Percentiles rank a stretch among this genome's conserved stretches.
Evolutionary conservation across 2,888 invertebrate species (phyloP).

Genomic region (Pherbina coryleti): DNA sequence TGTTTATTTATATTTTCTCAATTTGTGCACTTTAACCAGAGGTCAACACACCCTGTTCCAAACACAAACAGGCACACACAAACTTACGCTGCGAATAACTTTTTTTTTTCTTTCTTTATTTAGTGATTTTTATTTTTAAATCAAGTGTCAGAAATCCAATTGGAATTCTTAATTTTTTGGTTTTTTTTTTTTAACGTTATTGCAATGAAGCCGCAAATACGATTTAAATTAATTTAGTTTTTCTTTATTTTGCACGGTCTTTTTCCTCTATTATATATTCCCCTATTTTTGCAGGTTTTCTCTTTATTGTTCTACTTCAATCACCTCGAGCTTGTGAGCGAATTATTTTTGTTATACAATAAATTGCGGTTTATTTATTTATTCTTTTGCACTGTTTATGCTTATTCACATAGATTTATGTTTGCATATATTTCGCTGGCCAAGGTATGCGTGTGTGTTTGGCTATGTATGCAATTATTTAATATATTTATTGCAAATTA

Average conservation of each 20-base stretch:
- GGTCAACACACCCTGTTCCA: constrained; percentile 31
- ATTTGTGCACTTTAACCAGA: not conserved
- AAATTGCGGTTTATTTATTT: constrained; percentile 12
- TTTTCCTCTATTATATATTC: not conserved
- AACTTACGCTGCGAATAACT: constrained; percentile 17
- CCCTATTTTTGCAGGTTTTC: not conserved
- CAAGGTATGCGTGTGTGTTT: not conserved
- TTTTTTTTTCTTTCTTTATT: constrained; percentile 2
- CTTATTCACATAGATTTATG: not conserved
- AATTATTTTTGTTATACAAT: constrained; percentile 32
- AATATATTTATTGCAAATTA: constrained; percentile 17
- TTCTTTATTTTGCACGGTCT: not conserved
- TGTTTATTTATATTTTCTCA: not conserved
- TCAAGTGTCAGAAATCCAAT: not conserved
- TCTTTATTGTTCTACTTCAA: not conserved
- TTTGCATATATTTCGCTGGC: not conserved
- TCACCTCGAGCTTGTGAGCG: not conserved
- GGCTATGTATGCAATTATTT: not conserved
- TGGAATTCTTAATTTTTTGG: too few relatives aligned
- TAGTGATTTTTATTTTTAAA: not conserved
- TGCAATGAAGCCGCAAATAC: not conserved
- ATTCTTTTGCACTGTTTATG: not conserved
- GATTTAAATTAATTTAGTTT: not conserved
- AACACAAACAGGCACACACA: constrained; percentile 16
- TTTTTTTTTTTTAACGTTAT: not conserved